These are phyloP conservation scores for Nineta flava DNA, from an alignment of 2,888 invertebrate species.

Conservation along the genomic window DNA sequence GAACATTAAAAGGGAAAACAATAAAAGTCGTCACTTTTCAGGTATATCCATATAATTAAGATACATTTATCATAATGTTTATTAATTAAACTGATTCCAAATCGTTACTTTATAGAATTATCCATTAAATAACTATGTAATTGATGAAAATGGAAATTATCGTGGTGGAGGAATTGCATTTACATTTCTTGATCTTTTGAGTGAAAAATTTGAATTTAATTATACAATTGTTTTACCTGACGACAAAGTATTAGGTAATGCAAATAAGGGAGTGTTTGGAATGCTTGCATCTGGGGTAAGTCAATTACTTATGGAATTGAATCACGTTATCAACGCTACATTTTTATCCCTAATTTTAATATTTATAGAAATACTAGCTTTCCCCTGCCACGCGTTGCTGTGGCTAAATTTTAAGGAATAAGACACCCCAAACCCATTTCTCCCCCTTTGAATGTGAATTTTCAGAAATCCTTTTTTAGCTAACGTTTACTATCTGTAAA, in stretches of 20 bases:
- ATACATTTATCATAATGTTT: not conserved
- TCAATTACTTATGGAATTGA: not conserved
- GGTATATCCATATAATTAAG: not conserved
- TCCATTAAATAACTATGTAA: slow-evolving; percentile 40
- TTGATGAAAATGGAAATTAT: slow-evolving; percentile 33
- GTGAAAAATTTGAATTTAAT: slow-evolving; percentile 53
- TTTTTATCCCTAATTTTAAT: too few relatives aligned
- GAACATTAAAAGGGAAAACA: not conserved
- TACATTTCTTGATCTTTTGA: slow-evolving; percentile 48
- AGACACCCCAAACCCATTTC: too few relatives aligned
- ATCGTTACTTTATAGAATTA: slow-evolving; percentile 34
- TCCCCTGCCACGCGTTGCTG: too few relatives aligned
- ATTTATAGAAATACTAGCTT: too few relatives aligned
- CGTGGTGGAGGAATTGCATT: slow-evolving; percentile 58
- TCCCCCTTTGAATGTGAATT: too few relatives aligned
- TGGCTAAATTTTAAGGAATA: too few relatives aligned
- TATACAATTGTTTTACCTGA: slow-evolving; percentile 50
- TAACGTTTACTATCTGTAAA: too few relatives aligned
- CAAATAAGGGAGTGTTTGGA: slow-evolving; percentile 43
- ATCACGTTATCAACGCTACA: too few relatives aligned
- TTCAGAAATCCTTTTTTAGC: too few relatives aligned
- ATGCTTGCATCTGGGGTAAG: slow-evolving; percentile 42
- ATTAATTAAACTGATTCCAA: not conserved
- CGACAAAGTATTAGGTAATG: slow-evolving; percentile 41
- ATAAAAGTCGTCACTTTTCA: not conserved